phyloP scores from a whole-genome alignment of 2,888 invertebrate species.

The Orgyia antiqua region DNA sequence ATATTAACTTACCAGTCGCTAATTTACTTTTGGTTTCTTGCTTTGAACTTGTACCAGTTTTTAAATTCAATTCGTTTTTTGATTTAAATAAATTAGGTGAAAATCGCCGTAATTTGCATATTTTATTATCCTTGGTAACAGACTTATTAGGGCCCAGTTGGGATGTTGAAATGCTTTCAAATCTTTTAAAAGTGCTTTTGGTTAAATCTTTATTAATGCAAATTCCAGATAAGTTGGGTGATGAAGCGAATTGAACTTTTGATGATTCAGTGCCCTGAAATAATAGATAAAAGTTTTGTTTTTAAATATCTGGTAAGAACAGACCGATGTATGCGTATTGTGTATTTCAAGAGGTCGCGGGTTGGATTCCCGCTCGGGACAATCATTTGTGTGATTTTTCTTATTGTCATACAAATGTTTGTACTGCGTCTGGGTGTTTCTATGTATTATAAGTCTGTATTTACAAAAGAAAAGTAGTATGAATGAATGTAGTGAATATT shows the following conservation, averaged over 20 bases:
- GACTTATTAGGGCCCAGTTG: slow-evolving; percentile 36
- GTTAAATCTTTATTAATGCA: slow-evolving; percentile 33
- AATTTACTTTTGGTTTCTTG: slow-evolving; percentile 41
- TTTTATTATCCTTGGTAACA: slow-evolving; percentile 36
- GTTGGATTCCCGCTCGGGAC: too few relatives aligned
- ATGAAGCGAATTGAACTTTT: slow-evolving; percentile 60
- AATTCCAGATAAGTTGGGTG: slow-evolving; percentile 54
- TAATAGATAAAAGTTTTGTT: slow-evolving; percentile 14
- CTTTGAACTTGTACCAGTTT: slow-evolving; percentile 32
- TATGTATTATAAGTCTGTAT: too few relatives aligned
- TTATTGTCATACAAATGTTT: too few relatives aligned
- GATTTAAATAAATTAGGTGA: slow-evolving; percentile 53
- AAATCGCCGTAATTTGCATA: slow-evolving; percentile 45
- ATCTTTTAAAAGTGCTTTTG: slow-evolving; percentile 40
- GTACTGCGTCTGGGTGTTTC: too few relatives aligned
- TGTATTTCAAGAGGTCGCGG: too few relatives aligned
- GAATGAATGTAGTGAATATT: too few relatives aligned
- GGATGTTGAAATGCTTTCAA: slow-evolving; percentile 56
- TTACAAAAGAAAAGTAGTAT: too few relatives aligned
- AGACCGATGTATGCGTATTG: too few relatives aligned
- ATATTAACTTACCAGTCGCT: too few relatives aligned
- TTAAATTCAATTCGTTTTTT: slow-evolving; percentile 34
- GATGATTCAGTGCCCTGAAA: slow-evolving; percentile 44
- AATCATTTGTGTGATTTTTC: too few relatives aligned
- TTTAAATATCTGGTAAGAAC: not conserved